Base-by-base conservation (phyloP, 2,888 invertebrate species). In the Hemicrepidius hirtus region DNA sequence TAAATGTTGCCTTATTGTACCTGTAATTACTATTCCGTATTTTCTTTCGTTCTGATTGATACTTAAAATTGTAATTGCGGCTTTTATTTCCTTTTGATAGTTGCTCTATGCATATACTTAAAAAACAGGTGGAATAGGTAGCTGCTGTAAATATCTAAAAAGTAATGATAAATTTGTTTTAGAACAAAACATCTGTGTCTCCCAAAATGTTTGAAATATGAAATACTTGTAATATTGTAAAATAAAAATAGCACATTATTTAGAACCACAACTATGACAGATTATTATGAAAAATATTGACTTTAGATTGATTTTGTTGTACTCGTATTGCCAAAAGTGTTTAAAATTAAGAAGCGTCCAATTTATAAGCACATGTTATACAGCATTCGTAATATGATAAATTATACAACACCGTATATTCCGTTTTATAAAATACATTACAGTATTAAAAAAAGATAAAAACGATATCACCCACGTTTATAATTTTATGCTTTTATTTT, bases 1-100 rank as follows among this genome's bases (percentile, higher is more conserved):
- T 77, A 75, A 75, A 75, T 71, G 64, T 67, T 65, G 68, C 71
- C 75, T 77, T 77, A 76, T 77, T 76, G 74, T 70, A 55, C 46
- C 28, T 49, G 35, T 46, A 68, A 68, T 68, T 68, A 60, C 49
- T 50, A 49, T 57, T 49, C 16, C 60, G 37, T 60, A 60, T 44
- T 60, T 60, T 60, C 37, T 46, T 35, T 57, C 3, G 16, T 18
- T 16, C 40, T 57, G 57, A 37, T 32, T 35, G 10, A 40, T 57
- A 40, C 37, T 21, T 32, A n/a, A 21, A 20, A 57, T 57, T 57
- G 57, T 35, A 57, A 9, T 32, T 37, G 16, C n/a, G 1, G 32
- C 13, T 18, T 55, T 13, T 55, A 7, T 41, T 24, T 60, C 16
- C 18, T 13, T 7, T 21, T 60, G 60, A 10, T 60, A 9, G 40